Evolutionary conservation across 2,113 vertebrate genomes (phyloP).

Genomic region (Pycnonotus jocosus): DNA sequence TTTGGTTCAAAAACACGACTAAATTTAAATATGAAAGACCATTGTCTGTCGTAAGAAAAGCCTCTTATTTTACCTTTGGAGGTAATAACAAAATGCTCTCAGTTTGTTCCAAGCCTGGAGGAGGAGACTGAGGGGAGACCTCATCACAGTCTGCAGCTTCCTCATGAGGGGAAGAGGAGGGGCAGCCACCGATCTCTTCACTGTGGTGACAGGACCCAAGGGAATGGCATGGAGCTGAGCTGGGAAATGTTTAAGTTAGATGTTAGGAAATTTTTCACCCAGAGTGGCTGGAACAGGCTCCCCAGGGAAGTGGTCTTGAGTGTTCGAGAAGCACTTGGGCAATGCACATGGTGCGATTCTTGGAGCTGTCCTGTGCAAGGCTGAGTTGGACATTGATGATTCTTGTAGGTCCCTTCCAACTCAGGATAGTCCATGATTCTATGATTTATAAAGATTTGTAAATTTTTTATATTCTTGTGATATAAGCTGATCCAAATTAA

Average conservation of each 20-base stretch:
- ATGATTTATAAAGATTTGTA: background rate
- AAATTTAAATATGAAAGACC: background rate
- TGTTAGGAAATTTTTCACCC: background rate
- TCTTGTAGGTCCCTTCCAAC: no score
- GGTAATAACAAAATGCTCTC: background rate
- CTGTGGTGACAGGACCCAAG: rapidly evolving
- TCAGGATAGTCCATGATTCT: background rate
- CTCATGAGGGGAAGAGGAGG: background rate
- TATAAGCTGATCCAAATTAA: background rate
- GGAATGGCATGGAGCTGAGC: background rate
- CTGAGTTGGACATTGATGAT: background rate
- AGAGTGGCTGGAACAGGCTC: background rate
- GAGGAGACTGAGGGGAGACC: background rate
- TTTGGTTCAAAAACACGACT: background rate
- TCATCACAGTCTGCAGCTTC: background rate
- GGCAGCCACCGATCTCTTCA: background rate
- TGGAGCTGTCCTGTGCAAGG: background rate
- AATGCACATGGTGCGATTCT: background rate
- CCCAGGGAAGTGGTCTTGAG: background rate
- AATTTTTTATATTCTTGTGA: background rate
- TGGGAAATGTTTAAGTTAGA: no score
- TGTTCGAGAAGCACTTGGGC: background rate
- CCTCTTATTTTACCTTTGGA: background rate
- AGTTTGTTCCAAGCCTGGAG: background rate
- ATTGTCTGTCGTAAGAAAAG: background rate